These are phyloP conservation scores for Clarias platycephalus DNA, from an alignment of 2,797 vertebrate genomes.

Conservation along the genomic window DNA sequence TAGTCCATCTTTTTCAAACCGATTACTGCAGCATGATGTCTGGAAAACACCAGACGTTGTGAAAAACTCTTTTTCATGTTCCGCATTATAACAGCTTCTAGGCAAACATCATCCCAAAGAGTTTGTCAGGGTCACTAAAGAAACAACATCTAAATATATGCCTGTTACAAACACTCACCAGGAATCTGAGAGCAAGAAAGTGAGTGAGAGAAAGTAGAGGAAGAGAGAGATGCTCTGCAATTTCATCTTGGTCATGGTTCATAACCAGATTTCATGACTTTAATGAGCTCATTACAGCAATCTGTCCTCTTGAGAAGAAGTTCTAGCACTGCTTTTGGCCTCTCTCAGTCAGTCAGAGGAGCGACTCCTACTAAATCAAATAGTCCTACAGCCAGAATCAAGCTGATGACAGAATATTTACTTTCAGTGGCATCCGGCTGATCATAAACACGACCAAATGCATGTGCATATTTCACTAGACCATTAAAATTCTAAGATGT, in stretches of 20 bases:
- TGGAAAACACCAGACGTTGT: slow-evolving; percentile 35
- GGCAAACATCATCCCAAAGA: slow-evolving; percentile 45
- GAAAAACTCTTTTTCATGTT: slow-evolving; percentile 43
- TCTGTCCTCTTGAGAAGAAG: slow-evolving; percentile 40
- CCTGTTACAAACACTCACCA: slow-evolving; percentile 8
- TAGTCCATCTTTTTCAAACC: slow-evolving; percentile 20
- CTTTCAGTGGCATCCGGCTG: slow-evolving; percentile 4
- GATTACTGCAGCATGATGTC: slow-evolving; percentile 33
- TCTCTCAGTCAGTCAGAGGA: slow-evolving; percentile 29
- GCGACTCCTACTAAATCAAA: slow-evolving; percentile 27
- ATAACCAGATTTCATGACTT: slow-evolving; percentile 59
- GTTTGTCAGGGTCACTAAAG: slow-evolving; percentile 45
- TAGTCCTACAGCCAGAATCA: slow-evolving; percentile 19
- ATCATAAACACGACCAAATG: slow-evolving; percentile 8
- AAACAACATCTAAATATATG: slow-evolving; percentile 43
- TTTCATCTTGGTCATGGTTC: slow-evolving; percentile 56
- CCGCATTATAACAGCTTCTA: slow-evolving; percentile 49
- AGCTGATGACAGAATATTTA: slow-evolving; percentile 16
- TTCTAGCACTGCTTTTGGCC: slow-evolving; percentile 36
- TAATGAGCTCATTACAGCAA: slow-evolving; percentile 60
- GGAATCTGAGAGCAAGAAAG: slow-evolving; percentile 32
- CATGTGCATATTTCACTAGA: not conserved
- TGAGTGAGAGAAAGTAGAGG: not conserved
- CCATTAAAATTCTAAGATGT: not conserved
- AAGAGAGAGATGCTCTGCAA: slow-evolving; percentile 38